phyloP scores from a whole-genome alignment of 2,888 invertebrate genomes.

The Heteromyza rotundicornis region DNA sequence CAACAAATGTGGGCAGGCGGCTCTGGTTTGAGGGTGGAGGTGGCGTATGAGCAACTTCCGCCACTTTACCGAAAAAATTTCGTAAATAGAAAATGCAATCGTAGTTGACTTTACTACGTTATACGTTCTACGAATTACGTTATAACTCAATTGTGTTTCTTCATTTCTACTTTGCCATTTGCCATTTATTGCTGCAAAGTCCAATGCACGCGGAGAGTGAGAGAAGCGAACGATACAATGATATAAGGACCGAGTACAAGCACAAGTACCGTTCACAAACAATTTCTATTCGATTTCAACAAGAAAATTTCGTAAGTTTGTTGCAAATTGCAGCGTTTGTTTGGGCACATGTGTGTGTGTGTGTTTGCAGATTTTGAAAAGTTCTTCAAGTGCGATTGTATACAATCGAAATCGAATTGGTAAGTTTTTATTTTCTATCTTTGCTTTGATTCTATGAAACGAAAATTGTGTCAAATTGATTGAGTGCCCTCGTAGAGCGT shows the following conservation, averaged over 20 bases:
- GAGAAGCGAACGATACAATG: not conserved
- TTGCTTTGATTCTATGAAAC: no score
- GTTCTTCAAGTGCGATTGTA: not conserved
- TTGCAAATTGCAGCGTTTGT: not conserved
- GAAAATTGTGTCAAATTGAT: not conserved
- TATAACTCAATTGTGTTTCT: constrained; percentile 49
- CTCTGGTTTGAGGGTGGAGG: no score
- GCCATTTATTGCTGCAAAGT: not conserved
- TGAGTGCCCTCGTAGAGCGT: no score
- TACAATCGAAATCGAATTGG: not conserved
- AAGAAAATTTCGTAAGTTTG: not conserved
- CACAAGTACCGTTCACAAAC: not conserved
- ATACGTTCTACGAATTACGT: constrained; percentile 46
- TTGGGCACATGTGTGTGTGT: no score
- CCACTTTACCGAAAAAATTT: no score
- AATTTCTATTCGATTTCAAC: not conserved
- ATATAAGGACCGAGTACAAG: not conserved
- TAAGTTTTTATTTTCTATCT: not conserved
- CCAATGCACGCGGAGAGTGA: not conserved
- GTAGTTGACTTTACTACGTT: not conserved
- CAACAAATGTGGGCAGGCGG: not conserved
- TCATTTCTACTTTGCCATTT: not conserved
- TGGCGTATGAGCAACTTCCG: no score
- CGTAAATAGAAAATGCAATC: not conserved
- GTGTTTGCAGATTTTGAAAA: not conserved